These are phyloP conservation scores for Oceanites oceanicus DNA, from an alignment of 2,113 vertebrate species.

Conservation along the genomic window DNA sequence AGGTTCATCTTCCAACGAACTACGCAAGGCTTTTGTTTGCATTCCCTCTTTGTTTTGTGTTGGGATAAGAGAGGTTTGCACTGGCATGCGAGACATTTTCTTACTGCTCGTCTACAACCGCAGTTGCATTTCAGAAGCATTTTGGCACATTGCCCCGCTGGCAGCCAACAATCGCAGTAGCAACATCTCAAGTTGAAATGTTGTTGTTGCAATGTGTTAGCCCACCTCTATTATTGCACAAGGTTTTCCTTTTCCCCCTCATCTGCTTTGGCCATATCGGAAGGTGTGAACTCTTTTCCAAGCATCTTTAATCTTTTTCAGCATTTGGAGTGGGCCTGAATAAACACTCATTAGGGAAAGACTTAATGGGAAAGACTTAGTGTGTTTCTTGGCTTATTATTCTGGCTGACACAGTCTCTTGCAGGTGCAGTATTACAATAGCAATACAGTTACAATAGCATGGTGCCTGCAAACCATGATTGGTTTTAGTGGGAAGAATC, in stretches of 20 bases:
- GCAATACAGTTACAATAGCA: background rate
- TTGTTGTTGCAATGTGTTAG: background rate
- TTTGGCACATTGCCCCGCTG: background rate
- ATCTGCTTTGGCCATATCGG: background rate
- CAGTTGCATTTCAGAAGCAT: background rate
- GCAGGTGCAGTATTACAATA: background rate
- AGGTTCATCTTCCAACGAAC: background rate
- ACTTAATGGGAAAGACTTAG: background rate
- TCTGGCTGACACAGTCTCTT: background rate
- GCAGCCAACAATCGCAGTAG: background rate
- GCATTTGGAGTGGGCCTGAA: background rate
- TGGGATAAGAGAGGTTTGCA: background rate
- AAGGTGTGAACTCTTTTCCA: background rate
- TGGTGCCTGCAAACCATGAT: background rate
- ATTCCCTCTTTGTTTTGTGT: background rate
- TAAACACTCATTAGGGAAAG: background rate
- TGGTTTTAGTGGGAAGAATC: background rate
- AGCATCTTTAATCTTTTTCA: background rate
- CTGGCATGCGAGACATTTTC: background rate
- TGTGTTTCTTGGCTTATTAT: background rate
- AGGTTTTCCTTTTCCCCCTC: background rate
- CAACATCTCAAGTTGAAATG: background rate
- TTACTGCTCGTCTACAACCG: background rate
- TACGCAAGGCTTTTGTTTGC: background rate
- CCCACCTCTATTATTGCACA: background rate